Conservation (phyloP, 2,888 invertebrate genomes). For the Drosophila kokeensis region DNA sequence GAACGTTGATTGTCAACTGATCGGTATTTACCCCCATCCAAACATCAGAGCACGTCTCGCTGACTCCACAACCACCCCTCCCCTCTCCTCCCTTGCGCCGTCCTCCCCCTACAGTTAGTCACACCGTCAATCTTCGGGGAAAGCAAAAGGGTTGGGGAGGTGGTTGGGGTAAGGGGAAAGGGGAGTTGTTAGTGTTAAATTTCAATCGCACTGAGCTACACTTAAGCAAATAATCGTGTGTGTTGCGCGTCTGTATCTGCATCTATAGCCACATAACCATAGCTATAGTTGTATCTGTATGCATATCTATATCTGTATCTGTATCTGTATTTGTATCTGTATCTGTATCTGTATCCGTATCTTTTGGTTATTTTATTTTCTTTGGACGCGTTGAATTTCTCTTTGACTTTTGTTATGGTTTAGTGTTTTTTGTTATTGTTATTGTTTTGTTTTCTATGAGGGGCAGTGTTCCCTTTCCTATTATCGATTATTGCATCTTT, state of each 20-base stretch:
- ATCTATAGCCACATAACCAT: slow-evolving; percentile 28
- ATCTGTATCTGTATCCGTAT: slow-evolving; percentile 38
- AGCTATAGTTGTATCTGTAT: slow-evolving; percentile 29
- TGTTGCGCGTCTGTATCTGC: slow-evolving; percentile 42
- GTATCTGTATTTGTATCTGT: slow-evolving; percentile 34
- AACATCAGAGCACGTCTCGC: slow-evolving; percentile 14
- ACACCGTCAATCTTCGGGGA: slow-evolving; percentile 13
- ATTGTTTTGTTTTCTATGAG: slow-evolving; percentile 39
- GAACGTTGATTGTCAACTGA: slow-evolving; percentile 78
- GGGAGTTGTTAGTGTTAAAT: slow-evolving; percentile 60
- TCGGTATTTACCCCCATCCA: slow-evolving; percentile 47
- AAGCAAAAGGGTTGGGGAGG: neutral
- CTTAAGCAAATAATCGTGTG: slow-evolving; percentile 75
- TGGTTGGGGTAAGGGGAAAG: neutral
- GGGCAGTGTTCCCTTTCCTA: slow-evolving; percentile 47
- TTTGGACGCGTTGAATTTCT: slow-evolving; percentile 63
- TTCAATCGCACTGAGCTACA: slow-evolving; percentile 71
- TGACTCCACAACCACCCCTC: neutral
- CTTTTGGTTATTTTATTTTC: slow-evolving; percentile 58
- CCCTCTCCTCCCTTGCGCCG: neutral
- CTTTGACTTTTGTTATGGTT: slow-evolving; percentile 43
- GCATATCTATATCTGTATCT: slow-evolving; percentile 27
- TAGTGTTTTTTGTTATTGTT: slow-evolving; percentile 26
- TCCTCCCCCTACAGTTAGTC: slow-evolving; percentile 19
- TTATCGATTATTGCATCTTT: slow-evolving; percentile 78